These are phyloP conservation scores for Lanistes nyassanus DNA, from an alignment of 1,140 invertebrate genomes.

Conservation along the genomic window DNA sequence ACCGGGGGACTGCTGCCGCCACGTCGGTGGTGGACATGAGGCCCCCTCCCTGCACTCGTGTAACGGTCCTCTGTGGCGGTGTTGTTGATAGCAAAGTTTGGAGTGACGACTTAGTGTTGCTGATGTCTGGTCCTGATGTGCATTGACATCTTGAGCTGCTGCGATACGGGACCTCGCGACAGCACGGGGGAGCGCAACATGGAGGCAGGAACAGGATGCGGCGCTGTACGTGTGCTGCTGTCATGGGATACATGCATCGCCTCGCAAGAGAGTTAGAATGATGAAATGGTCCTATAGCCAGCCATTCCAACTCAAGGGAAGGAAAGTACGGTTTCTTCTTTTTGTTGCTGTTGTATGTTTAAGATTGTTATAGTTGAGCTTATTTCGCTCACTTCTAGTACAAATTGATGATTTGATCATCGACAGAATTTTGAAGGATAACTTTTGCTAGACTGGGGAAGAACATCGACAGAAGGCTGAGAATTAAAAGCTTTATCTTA, in stretches of 20 bases:
- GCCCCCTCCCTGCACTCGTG: too few species aligned
- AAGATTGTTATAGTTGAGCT: too few species aligned
- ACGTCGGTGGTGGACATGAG: too few species aligned
- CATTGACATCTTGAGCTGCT: not conserved
- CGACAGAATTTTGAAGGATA: not conserved
- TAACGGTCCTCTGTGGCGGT: too few species aligned
- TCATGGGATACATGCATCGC: not conserved
- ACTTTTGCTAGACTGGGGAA: not conserved
- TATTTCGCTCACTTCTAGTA: not conserved
- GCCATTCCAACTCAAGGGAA: slow-evolving; percentile 8
- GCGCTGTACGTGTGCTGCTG: not conserved
- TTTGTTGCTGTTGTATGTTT: too few species aligned
- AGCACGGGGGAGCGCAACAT: not conserved
- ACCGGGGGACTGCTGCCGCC: too few species aligned
- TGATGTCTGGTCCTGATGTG: not conserved
- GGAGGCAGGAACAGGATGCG: not conserved
- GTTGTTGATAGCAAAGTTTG: not conserved
- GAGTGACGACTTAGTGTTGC: not conserved
- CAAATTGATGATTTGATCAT: not conserved
- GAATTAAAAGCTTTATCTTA: not conserved
- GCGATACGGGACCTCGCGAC: not conserved
- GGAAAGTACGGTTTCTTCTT: slow-evolving; percentile 12
- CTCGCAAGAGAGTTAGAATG: slow-evolving; percentile 29
- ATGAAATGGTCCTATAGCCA: slow-evolving; percentile 43
- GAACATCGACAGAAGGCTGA: not conserved